Evolutionary conservation across 1,140 invertebrate genomes (phyloP), one percentile per base, ranked within the genome.

Genomic region (Bemisia tabaci): DNA sequence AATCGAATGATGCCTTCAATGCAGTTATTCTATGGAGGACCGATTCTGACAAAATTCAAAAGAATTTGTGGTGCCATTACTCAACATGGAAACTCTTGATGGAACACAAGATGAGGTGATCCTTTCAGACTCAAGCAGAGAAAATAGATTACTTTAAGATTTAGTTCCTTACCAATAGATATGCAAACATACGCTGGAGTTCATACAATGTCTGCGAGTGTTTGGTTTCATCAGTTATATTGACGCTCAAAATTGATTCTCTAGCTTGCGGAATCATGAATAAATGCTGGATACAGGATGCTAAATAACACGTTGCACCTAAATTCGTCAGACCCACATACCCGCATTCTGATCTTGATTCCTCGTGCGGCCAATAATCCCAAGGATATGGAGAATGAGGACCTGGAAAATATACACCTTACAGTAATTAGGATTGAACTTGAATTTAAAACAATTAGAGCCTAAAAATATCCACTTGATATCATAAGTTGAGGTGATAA

Each of bases 301-400:
- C 94, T 92, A 97, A 94, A 76, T 97, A 97, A 76, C 94, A 97
- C 0, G 94, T 97, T 17, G 94, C 94, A 23, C 95, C 94, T 2
- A 97, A 79, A 78, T 97, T 97, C 0, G 92, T 95, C 2, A 97
- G 78, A 0, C 95, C 95, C 0, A 95, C 93, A 77, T 94, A 96
- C 2, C 94, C 94, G 77, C 92, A 95, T 72, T 94, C 91, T 0
- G 93, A 91, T 1, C 94, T 79, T 0, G 92, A 92, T 76, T 96
- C 94, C 73, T 97, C 94, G 68, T 94, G 89, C 0, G 94, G 94
- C 94, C 94, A 96, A 77, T 96, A 95, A 76, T 97, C 94, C 94
- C 94, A 96, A 0, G 92, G 91, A 79, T 96, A 94, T 0, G 91
- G 85, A 1, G 87, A 86, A 73, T 91, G 87, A 0, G 87, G 85